Percentiles rank a stretch among this genome's conserved stretches.
Evolutionary conservation across 1,140 invertebrate genomes (phyloP).

Genomic region (Drosophila yakuba): DNA sequence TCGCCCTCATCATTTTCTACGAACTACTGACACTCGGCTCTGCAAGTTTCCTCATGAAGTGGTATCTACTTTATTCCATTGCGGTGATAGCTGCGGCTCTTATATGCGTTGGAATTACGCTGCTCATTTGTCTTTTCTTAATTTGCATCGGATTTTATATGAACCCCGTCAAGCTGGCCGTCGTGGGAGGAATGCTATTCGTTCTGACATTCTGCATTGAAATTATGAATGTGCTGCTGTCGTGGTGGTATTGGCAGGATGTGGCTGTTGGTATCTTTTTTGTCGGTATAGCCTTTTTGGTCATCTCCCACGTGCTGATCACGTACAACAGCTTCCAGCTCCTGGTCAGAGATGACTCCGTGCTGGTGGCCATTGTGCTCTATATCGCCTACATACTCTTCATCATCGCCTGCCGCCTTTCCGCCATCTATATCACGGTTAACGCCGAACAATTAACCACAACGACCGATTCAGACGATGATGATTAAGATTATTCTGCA

Average conservation of each 20-base stretch:
- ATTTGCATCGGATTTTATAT: conserved; percentile 5
- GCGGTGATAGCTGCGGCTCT: conserved; percentile 9
- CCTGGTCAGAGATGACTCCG: conserved; percentile 9
- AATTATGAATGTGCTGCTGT: not conserved
- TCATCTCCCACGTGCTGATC: conserved; percentile 37
- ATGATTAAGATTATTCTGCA: not conserved
- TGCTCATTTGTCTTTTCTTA: conserved; percentile 6
- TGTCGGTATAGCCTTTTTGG: conserved; percentile 6
- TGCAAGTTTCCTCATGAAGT: conserved; percentile 31
- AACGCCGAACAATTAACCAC: not conserved
- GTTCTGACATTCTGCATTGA: conserved; percentile 5
- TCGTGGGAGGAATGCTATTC: conserved; percentile 21
- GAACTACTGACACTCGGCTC: conserved; percentile 49
- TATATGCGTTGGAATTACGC: not conserved
- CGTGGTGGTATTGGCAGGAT: conserved; percentile 3
- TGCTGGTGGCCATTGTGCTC: conserved; percentile 44
- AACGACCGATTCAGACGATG: not conserved
- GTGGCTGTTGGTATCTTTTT: conserved; percentile 15
- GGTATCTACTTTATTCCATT: not conserved
- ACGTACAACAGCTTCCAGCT: conserved; percentile 9
- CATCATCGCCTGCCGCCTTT: conserved; percentile 18
- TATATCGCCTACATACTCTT: conserved; percentile 45
- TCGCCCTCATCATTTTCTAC: conserved; percentile 22
- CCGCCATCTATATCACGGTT: not conserved
- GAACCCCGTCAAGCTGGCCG: conserved; percentile 32